A percentile compares a stretch with the other conserved stretches of the same genome.
Evolutionary conservation across 2,888 invertebrate genomes (phyloP).

Genomic region (Hyposoter dolosus): DNA sequence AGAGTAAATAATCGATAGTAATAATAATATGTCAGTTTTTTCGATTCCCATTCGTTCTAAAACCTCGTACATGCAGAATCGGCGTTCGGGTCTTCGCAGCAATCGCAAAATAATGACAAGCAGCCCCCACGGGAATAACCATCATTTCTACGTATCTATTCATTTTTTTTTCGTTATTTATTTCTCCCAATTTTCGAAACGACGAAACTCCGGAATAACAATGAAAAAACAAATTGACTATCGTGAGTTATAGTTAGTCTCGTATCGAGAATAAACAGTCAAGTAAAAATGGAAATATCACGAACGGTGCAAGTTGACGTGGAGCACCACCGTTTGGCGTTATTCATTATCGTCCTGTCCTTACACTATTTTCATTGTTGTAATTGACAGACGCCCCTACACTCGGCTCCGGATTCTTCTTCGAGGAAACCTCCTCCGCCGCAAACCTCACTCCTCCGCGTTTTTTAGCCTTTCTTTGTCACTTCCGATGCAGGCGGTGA

Average conservation of each 20-base stretch:
- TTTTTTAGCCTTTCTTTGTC: slow-evolving; percentile 69
- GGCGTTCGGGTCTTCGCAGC: neutral
- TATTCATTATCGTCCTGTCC: neutral
- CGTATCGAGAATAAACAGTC: neutral
- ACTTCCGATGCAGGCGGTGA: slow-evolving; percentile 86
- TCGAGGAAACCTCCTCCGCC: neutral
- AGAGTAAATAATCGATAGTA: neutral
- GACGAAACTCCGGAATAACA: neutral
- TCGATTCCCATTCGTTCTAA: neutral
- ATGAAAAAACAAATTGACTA: neutral
- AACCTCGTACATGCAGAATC: neutral
- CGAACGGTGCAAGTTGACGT: neutral
- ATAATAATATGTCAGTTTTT: neutral
- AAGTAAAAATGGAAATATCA: slow-evolving; percentile 3
- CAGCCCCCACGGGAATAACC: neutral
- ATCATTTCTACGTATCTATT: neutral
- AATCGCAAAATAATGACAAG: neutral
- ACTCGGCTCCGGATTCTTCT: slow-evolving; percentile 13
- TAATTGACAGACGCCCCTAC: slow-evolving; percentile 50
- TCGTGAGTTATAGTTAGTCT: neutral
- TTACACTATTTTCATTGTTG: neutral
- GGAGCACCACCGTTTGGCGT: slow-evolving; percentile 1
- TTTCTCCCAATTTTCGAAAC: neutral
- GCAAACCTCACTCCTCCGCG: neutral
- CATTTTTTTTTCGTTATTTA: neutral